Evolutionary conservation across 1,140 invertebrate genomes (phyloP).

Genomic region (Orius insidiosus): DNA sequence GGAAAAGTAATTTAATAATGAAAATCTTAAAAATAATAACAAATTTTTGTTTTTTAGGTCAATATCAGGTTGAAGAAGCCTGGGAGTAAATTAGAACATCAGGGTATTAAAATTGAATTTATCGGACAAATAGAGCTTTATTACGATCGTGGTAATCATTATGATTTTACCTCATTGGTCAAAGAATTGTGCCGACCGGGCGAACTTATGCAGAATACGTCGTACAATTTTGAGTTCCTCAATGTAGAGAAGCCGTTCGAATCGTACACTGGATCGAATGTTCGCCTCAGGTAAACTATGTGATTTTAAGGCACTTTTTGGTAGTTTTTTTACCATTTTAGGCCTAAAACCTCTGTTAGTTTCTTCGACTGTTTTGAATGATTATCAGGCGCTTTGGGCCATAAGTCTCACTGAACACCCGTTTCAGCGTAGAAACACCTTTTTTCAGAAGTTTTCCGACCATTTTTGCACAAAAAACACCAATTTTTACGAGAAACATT

Average conservation of each 20-base stretch:
- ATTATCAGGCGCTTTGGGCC: too few relatives aligned
- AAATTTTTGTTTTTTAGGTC: constrained; percentile 41
- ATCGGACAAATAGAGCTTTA: constrained; percentile 98
- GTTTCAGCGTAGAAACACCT: too few relatives aligned
- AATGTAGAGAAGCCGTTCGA: constrained; percentile 99
- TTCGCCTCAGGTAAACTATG: constrained; percentile 52
- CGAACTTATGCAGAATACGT: constrained; percentile 84
- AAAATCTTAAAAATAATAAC: constrained; percentile 2
- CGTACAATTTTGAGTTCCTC: constrained; percentile 89
- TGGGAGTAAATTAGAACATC: constrained; percentile 91
- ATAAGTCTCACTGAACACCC: too few relatives aligned
- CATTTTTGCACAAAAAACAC: too few relatives aligned
- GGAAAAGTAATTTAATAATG: constrained; percentile 52
- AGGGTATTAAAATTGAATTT: constrained; percentile 98
- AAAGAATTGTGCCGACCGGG: constrained; percentile 93
- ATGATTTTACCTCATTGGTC: constrained; percentile 92
- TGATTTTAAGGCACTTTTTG: too few relatives aligned
- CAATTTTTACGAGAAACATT: too few relatives aligned
- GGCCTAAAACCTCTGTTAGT: too few relatives aligned
- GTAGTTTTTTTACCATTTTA: too few relatives aligned
- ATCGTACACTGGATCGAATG: constrained; percentile 93
- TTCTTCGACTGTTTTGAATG: too few relatives aligned
- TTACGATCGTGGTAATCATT: constrained; percentile 96
- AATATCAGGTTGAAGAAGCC: constrained; percentile 89
- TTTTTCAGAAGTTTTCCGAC: too few relatives aligned